phyloP scores from a whole-genome alignment of 1,140 invertebrate species.

The Caenorhabditis brenneri region DNA sequence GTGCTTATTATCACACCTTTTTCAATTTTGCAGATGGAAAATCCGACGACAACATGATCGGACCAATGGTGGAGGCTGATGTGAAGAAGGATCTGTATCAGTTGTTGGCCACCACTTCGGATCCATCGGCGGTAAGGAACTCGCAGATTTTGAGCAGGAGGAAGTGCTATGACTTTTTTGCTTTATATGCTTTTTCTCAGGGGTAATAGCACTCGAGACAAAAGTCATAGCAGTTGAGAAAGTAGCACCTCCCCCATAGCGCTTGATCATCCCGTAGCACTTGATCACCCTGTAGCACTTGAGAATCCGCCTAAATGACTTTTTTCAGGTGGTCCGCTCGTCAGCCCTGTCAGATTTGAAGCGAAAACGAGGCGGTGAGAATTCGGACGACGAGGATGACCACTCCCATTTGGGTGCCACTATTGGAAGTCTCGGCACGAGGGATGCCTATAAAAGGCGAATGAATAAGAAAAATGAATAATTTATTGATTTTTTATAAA shows the following conservation, averaged over 20 bases:
- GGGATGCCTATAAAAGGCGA: conserved; percentile 64
- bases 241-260: too few relatives aligned
- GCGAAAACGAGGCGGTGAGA: conserved; percentile 33
- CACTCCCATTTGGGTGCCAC: not conserved
- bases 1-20: too few relatives aligned
- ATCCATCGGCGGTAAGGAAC: conserved; percentile 66
- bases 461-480: conserved; percentile 60
- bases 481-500: not conserved
- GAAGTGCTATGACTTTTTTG: too few relatives aligned
- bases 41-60: conserved; percentile 59
- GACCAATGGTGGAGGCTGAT: conserved; percentile 63
- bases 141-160: too few relatives aligned
- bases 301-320: not conserved
- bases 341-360: conserved; percentile 5
- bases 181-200: too few relatives aligned
- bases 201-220: too few relatives aligned
- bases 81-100: conserved; percentile 70
- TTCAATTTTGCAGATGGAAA: conserved; percentile 51
- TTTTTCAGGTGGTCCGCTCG: conserved; percentile 33
- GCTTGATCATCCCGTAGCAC: too few relatives aligned
- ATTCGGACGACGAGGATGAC: conserved; percentile 50
- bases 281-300: too few relatives aligned
- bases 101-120: conserved; percentile 66
- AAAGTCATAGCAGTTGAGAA: too few relatives aligned
- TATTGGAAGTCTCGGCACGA: conserved; percentile 37